Base-by-base conservation (phyloP, 2,888 invertebrate genomes). In the Scaptomyza flava region DNA sequence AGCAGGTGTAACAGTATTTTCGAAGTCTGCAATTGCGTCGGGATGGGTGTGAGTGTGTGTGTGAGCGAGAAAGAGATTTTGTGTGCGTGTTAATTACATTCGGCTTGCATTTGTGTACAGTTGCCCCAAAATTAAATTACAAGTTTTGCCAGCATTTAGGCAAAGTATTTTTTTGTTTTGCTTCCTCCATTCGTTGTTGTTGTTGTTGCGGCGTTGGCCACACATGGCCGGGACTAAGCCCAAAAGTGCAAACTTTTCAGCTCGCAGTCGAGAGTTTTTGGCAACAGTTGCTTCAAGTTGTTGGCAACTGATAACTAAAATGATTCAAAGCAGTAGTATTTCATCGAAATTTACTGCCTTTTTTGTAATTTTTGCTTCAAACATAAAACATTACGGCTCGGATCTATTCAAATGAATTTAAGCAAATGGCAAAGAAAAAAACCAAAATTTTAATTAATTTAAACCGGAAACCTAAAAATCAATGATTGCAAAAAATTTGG, bases 1-100 rank as follows among this genome's bases (percentile, higher is more conserved):
- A 67, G 72, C 83, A 84, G 88, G 88, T 84, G 86, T 68, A 59
- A 53, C 41, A 56, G 65, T 76, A 70, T 69, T 68, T 72, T 67
- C 60, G 63, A 70, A 66, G 66, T 77, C 79, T 73, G 68, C 63
- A 65, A 51, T 56, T 34, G 46, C 41, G 33, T 51, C 27, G 46
- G 36, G 27, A 5, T 11, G 46, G 56, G 33, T 60, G 54, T 34
- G 45, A 27, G 27, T 57, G 30, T 45, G 48, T 69, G 58, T 53
- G 51, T 46, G 45, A 30, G 34, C 2, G 38, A 14, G 51, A 17
- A 6, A 6, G 12, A 30, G 33, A 69, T 43, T 34, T 30, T 58
- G 62, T 75, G 72, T 83, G 72, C 56, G 79, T 85, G 87, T 85
- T 87, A 87, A 84, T 87, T 87, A 87, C 87, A 83, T 89, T 87